Evolutionary conservation across 2,888 invertebrate genomes (phyloP).

Genomic region (Caenorhabditis sp.): DNA sequence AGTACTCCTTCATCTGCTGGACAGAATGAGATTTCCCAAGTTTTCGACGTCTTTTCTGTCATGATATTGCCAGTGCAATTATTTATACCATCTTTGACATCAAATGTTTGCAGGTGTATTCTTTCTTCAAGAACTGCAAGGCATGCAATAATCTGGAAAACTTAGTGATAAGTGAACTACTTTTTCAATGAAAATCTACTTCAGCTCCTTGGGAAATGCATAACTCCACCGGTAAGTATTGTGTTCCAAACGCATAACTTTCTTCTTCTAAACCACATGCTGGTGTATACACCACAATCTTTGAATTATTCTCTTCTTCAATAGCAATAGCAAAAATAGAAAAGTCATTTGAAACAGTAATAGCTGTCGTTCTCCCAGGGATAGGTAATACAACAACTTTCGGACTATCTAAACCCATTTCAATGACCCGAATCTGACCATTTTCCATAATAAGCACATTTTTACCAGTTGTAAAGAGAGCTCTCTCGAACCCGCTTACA

Average conservation of each 20-base stretch:
- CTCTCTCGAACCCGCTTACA: slow-evolving; percentile 32
- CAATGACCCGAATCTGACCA: slow-evolving; percentile 22
- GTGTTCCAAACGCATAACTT: slow-evolving; percentile 18
- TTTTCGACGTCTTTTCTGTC: slow-evolving; percentile 13
- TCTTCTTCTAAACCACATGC: slow-evolving; percentile 27
- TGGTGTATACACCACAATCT: slow-evolving; percentile 27
- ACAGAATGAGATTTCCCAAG: slow-evolving; percentile 60
- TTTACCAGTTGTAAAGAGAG: slow-evolving; percentile 21
- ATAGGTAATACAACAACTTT: slow-evolving; percentile 15
- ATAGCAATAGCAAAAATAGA: slow-evolving; percentile 24
- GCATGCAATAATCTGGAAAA: slow-evolving; percentile 33
- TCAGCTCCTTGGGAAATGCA: slow-evolving; percentile 44
- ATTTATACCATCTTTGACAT: slow-evolving; percentile 34
- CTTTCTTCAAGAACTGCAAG: slow-evolving; percentile 38
- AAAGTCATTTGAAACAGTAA: slow-evolving; percentile 37
- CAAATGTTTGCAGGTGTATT: slow-evolving; percentile 35
- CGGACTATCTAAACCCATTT: slow-evolving; percentile 11
- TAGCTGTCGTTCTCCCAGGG: slow-evolving; percentile 22
- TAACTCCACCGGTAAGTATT: slow-evolving; percentile 20
- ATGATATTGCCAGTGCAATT: slow-evolving; percentile 37
- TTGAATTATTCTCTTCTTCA: slow-evolving; percentile 40
- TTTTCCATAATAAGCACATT: slow-evolving; percentile 26
- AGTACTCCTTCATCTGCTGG: slow-evolving; percentile 64
- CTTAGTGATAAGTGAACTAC: too few species aligned
- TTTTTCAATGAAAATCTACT: too few species aligned